Evolutionary conservation across 2,113 vertebrate genomes (phyloP).

Genomic region (Jaculus jaculus): DNA sequence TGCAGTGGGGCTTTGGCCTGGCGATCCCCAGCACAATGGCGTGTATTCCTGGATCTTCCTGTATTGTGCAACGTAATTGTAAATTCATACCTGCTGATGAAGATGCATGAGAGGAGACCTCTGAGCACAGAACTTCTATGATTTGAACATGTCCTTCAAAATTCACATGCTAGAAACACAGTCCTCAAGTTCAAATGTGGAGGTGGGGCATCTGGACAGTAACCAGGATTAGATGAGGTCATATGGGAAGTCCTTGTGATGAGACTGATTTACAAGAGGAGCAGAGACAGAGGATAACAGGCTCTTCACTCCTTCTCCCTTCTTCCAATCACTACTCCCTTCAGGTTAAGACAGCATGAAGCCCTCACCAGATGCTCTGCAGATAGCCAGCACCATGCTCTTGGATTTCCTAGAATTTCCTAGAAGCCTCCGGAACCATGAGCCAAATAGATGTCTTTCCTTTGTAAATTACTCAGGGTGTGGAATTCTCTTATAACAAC

Average conservation of each 20-base stretch:
- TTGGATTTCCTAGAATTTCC: background rate
- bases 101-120: background rate
- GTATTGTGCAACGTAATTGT: background rate
- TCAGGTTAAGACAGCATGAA: background rate
- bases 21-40: background rate
- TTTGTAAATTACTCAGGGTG: background rate
- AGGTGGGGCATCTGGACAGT: background rate
- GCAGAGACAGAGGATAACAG: background rate
- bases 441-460: background rate
- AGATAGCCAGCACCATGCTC: background rate
- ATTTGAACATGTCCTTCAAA: background rate
- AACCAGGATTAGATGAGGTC: background rate
- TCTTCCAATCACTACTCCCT: background rate
- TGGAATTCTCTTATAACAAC: background rate
- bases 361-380: background rate
- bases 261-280: background rate
- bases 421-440: background rate
- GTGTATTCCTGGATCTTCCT: background rate
- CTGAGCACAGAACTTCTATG: background rate
- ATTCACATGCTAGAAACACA: background rate
- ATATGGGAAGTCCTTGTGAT: background rate
- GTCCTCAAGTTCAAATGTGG: background rate
- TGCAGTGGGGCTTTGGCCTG: background rate
- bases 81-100: background rate
- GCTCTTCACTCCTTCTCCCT: background rate